phyloP scores from a whole-genome alignment of 2,113 vertebrate genomes.

The Nycticryphes semicollaris region DNA sequence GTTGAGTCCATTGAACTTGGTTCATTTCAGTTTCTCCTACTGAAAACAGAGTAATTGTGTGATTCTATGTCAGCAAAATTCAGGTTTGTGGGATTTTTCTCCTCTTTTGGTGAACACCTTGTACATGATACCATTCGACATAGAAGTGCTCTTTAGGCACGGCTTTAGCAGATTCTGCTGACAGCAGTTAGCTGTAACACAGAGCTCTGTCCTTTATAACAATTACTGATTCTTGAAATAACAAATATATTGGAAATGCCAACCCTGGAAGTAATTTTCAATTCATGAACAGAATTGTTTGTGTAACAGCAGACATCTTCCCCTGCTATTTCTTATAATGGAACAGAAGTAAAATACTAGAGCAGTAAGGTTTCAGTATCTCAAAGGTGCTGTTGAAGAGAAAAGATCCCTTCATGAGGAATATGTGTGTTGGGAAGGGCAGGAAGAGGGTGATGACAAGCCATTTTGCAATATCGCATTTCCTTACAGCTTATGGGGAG shows the following conservation, averaged over 20 bases:
- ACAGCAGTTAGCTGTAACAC: not conserved
- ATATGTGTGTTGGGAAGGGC: conserved; percentile 11
- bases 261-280: not conserved
- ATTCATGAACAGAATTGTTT: conserved; percentile 18
- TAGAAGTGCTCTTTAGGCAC: not conserved
- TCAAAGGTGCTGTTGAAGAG: conserved; percentile 1
- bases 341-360: not conserved
- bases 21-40: not conserved
- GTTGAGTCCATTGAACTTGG: not conserved
- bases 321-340: not conserved
- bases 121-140: not conserved
- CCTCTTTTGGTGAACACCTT: not conserved
- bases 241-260: conserved; percentile 1
- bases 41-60: not conserved
- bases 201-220: not conserved
- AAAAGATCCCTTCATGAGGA: conserved; percentile 36
- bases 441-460: conserved; percentile 59
- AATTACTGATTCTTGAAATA: conserved; percentile 28
- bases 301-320: not conserved
- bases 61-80: not conserved
- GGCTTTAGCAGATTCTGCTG: not conserved
- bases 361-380: not conserved
- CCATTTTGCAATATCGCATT: conserved; percentile 24
- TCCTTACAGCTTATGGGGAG: not conserved
- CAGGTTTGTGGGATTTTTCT: not conserved